phyloP scores from a whole-genome alignment of 2,888 invertebrate genomes.

The Andrena chrysosceles region DNA sequence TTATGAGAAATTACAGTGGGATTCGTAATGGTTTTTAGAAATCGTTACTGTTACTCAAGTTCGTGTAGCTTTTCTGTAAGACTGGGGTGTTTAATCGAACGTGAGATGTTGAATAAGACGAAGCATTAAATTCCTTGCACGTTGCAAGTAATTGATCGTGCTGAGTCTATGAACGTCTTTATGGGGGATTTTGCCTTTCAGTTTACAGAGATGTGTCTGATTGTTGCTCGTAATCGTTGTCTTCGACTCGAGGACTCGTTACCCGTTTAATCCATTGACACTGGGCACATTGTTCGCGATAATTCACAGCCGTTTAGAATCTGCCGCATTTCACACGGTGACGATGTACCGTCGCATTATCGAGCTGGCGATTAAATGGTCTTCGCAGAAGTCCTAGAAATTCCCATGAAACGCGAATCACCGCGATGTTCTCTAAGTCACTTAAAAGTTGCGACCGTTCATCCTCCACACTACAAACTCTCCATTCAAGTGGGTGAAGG shows the following conservation, averaged over 20 bases:
- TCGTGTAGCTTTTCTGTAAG: too few species aligned
- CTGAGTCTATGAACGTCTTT: too few species aligned
- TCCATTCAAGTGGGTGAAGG: too few species aligned
- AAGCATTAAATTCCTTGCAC: too few species aligned
- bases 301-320: constrained; percentile 3
- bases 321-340: constrained; percentile 16
- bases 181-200: neutral
- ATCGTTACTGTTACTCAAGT: too few species aligned
- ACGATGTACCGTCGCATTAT: constrained; percentile 47
- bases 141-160: too few species aligned
- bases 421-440: neutral
- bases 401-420: constrained; percentile 33
- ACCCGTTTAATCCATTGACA: constrained; percentile 18
- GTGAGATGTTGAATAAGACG: too few species aligned
- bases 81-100: too few species aligned
- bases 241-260: neutral
- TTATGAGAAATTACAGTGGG: too few species aligned
- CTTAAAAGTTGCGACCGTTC: neutral
- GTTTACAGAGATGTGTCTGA: neutral
- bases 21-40: too few species aligned
- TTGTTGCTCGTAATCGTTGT: constrained; percentile 14
- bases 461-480: neutral
- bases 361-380: constrained; percentile 42
- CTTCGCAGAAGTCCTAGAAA: constrained; percentile 60
- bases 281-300: constrained; percentile 22